Conservation (phyloP, 2,113 vertebrate genomes). For the Progne subis region DNA sequence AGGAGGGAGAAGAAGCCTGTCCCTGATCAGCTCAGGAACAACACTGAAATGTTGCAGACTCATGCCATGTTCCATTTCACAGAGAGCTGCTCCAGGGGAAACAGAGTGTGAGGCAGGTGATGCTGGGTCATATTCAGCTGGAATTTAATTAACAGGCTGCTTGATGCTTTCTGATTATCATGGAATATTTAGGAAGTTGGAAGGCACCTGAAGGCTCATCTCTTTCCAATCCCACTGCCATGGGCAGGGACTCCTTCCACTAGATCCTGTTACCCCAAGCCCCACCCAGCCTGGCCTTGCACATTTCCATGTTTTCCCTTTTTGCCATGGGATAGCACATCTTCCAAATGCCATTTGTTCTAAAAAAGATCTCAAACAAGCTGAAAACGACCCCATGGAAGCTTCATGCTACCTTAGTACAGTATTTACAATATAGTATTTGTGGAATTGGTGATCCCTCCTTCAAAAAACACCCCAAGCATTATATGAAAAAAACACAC, state of each 20-base stretch:
- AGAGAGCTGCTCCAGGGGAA: not conserved
- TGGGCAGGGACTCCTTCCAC: too few species aligned
- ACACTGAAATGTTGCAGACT: not conserved
- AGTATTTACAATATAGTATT: rapidly evolving
- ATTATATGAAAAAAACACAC: not conserved
- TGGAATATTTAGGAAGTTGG: too few species aligned
- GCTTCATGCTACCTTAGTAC: not conserved
- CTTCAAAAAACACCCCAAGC: not conserved
- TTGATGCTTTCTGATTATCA: too few species aligned
- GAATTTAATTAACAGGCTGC: too few species aligned
- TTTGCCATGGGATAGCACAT: not conserved
- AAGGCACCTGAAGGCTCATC: too few species aligned
- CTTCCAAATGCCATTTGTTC: not conserved
- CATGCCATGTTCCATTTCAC: not conserved
- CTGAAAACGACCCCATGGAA: not conserved
- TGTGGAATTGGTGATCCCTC: not conserved
- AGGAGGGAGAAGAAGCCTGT: not conserved
- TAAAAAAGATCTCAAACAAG: not conserved
- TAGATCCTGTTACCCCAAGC: too few species aligned
- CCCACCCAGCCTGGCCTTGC: too few species aligned
- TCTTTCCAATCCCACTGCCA: too few species aligned
- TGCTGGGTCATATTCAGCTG: too few species aligned
- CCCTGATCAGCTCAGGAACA: not conserved
- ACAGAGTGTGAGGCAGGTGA: too few species aligned
- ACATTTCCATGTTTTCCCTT: too few species aligned